phyloP scores from a whole-genome alignment of 2,888 invertebrate species.

The Ophion ellenae region DNA sequence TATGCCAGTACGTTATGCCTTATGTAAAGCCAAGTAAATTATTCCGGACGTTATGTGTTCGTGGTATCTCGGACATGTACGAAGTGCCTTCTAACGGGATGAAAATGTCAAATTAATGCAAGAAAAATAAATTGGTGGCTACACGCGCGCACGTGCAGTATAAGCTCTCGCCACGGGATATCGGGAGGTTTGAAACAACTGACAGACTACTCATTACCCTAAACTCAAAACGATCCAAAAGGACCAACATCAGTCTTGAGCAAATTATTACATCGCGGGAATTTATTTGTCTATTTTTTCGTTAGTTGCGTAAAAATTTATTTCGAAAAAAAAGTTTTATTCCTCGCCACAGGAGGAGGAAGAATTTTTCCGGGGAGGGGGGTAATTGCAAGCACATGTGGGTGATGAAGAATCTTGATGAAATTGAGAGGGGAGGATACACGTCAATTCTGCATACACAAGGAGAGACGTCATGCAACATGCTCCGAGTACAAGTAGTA shows the following conservation, averaged over 20 bases:
- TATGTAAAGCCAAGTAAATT: neutral
- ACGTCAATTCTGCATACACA: constrained; percentile 27
- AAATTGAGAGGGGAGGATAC: constrained; percentile 19
- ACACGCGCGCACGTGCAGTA: neutral
- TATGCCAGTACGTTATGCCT: neutral
- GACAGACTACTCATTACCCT: neutral
- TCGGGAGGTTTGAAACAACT: neutral
- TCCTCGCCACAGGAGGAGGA: neutral
- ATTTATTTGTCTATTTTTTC: neutral
- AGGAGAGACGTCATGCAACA: constrained; percentile 21
- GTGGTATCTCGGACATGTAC: constrained; percentile 13
- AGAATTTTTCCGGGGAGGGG: neutral
- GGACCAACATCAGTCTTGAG: neutral
- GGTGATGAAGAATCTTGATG: neutral
- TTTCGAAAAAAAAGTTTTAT: neutral
- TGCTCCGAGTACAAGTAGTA: neutral
- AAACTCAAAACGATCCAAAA: neutral
- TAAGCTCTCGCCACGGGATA: neutral
- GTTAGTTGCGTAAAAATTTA: neutral
- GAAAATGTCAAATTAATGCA: constrained; percentile 20
- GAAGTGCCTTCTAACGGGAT: constrained; percentile 14
- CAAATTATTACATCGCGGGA: neutral
- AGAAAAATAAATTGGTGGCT: constrained; percentile 17
- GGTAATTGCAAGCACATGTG: neutral
- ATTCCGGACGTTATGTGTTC: neutral